Base-by-base conservation (phyloP, 2,113 vertebrate genomes). In the Hippocampus mohnikei region DNA sequence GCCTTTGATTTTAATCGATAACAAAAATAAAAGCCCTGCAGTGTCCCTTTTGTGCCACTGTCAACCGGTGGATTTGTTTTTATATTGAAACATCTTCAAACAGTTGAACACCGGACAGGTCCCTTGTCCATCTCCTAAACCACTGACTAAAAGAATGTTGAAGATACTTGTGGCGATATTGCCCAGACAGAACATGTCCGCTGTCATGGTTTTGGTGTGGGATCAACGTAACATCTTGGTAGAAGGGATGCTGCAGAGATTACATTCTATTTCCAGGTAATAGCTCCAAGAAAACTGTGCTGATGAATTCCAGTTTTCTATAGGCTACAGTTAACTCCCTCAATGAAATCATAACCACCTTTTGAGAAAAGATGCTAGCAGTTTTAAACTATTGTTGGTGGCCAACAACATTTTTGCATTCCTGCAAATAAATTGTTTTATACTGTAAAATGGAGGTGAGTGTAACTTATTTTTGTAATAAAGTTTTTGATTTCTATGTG, bases 381-480 rank as follows among this genome's bases (percentile, higher is more conserved):
- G 95, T 98, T 98, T 93, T 95, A 96, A 96, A 95, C 90, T 91
- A 92, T 93, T 97, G 94, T 96, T 98, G 96, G 95, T 98, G 95
- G 95, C 94, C 98, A 99, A 99, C 96, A 98, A 98, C 96, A 94
- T 98, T 98, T 93, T 93, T 98, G 96, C 97, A 98, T 99, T 99
- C 96, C 96, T 97, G 96, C 95, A 98, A 98, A 98, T 98, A 98
- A 98, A 98, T 98, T 98, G 97, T 99, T 99, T 99, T 99, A 98
- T 99, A 98, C 97, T 99, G 96, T 99, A 98, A 96, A 95, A 97
- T 98, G 96, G 90, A 98, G 96, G 96, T 95, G 96, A 98, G 97
- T 99, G 96, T 99, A 99, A 98, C 96, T 98, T 99, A 99, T 99
- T 99, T 99, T 99, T 99, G 96, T 99, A 99, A 98, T 99, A 99